Evolutionary conservation across 2,888 invertebrate genomes (phyloP).

Genomic region (Apotomis turbidana): DNA sequence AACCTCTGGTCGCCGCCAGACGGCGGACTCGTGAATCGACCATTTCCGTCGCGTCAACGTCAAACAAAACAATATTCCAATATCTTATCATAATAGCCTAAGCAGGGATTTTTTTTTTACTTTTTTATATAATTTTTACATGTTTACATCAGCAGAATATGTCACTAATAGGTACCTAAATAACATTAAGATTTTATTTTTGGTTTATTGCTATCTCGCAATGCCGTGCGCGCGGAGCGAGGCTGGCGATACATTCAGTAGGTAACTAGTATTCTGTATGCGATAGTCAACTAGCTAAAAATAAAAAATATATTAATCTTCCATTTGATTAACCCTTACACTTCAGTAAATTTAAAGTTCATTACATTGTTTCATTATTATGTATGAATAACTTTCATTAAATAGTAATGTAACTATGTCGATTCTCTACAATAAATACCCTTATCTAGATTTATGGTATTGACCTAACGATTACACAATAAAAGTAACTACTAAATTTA

Average conservation of each 20-base stretch:
- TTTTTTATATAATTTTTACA: constrained; percentile 76
- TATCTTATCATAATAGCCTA: constrained; percentile 80
- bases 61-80: constrained; percentile 71
- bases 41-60: constrained; percentile 73
- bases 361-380: constrained; percentile 79
- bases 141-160: constrained; percentile 82
- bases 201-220: constrained; percentile 83
- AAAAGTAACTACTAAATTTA: constrained; percentile 81
- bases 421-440: constrained; percentile 82
- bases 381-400: constrained; percentile 78
- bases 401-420: constrained; percentile 79
- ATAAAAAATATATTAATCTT: constrained; percentile 83
- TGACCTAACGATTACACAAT: constrained; percentile 81
- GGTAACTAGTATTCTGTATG: constrained; percentile 72
- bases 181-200: constrained; percentile 81
- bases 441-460: constrained; percentile 79
- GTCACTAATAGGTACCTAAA: constrained; percentile 76
- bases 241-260: constrained; percentile 61
- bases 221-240: constrained; percentile 63
- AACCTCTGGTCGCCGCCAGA: constrained; percentile 62
- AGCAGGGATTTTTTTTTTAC: constrained; percentile 80
- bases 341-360: constrained; percentile 72
- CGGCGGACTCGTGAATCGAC: constrained; percentile 63
- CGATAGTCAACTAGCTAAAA: constrained; percentile 83
- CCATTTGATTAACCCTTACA: constrained; percentile 76